phyloP scores from a whole-genome alignment of 2,113 vertebrate species.

The Nestor notabilis region DNA sequence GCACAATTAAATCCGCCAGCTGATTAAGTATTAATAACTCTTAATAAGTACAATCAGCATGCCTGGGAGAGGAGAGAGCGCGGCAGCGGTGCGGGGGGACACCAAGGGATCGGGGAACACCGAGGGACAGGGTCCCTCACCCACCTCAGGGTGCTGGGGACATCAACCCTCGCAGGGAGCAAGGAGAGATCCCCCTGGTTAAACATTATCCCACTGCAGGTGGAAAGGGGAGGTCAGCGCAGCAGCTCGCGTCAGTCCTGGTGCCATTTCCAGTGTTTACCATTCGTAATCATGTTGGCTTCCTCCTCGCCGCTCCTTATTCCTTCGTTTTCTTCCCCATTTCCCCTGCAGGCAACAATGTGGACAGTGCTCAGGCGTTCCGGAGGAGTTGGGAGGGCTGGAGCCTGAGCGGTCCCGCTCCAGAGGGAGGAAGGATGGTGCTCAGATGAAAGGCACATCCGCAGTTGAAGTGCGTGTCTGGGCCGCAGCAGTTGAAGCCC shows the following conservation, averaged over 20 bases:
- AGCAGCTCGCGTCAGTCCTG: not conserved
- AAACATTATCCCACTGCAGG: rapidly evolving
- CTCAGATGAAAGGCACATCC: not conserved
- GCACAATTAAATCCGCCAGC: slow-evolving; percentile 72
- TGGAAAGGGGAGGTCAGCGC: not conserved
- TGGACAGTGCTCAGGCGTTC: not conserved
- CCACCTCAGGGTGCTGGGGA: rapidly evolving
- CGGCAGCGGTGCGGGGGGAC: not conserved
- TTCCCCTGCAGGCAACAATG: not conserved
- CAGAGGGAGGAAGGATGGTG: not conserved
- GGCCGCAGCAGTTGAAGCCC: not conserved
- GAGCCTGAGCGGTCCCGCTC: not conserved
- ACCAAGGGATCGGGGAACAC: not conserved
- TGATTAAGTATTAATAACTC: slow-evolving; percentile 76
- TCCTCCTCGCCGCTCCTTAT: not conserved
- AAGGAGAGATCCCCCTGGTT: not conserved
- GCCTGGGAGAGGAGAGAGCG: slow-evolving; percentile 43
- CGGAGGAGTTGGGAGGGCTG: not conserved
- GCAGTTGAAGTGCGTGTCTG: not conserved
- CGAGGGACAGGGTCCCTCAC: not conserved
- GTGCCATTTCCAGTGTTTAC: slow-evolving; percentile 54
- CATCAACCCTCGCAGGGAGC: not conserved
- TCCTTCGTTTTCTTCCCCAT: not conserved
- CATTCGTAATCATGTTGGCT: not conserved
- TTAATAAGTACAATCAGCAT: slow-evolving; percentile 71